Conservation (phyloP, 2,797 vertebrate genomes). For the Tauraco hartlaubi region DNA sequence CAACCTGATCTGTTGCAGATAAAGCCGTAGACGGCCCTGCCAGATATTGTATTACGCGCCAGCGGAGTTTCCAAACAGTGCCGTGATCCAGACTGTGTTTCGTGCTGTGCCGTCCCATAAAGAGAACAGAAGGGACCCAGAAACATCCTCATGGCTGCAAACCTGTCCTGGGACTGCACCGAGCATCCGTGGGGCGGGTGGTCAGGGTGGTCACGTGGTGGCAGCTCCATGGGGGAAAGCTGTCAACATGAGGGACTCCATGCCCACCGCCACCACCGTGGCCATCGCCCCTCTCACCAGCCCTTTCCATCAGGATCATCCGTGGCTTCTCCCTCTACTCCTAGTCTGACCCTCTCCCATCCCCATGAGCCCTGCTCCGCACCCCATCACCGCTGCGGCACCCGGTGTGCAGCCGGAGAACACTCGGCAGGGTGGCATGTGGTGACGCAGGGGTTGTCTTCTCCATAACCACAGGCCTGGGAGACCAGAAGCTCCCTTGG, state of each 20-base stretch:
- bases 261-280: background rate
- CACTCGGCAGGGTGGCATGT: accelerated
- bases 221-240: background rate
- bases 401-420: accelerated
- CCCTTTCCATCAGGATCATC: background rate
- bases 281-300: accelerated
- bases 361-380: background rate
- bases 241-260: background rate
- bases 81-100: background rate
- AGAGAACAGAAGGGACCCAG: background rate
- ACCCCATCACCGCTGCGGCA: background rate
- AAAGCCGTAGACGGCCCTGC: background rate
- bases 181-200: background rate
- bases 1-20: conserved; percentile 51
- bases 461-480: background rate
- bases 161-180: background rate
- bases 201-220: accelerated
- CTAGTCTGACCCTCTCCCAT: background rate
- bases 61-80: background rate
- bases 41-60: conserved; percentile 2
- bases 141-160: accelerated
- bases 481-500: background rate
- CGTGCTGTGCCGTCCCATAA: background rate
- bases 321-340: background rate
- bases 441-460: background rate